Conservation (phyloP, 2,888 invertebrate genomes). For the Sminthurinus aureus region DNA sequence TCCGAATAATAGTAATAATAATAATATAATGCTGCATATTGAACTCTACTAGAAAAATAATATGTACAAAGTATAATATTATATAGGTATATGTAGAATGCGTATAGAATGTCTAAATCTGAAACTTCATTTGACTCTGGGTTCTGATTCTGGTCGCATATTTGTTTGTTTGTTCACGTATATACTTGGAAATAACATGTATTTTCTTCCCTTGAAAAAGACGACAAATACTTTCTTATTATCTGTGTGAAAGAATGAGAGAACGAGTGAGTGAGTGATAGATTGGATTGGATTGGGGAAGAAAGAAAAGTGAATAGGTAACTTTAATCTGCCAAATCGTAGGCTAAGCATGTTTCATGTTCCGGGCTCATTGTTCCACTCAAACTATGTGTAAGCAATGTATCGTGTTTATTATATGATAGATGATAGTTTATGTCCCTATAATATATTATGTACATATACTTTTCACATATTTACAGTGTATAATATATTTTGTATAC, state of each 20-base stretch:
- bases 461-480: background rate
- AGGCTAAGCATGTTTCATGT: conserved; percentile 57
- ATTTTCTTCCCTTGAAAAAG: background rate
- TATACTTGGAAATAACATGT: background rate
- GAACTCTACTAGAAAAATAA: no score
- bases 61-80: no score
- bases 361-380: conserved; percentile 39
- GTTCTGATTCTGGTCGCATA: background rate
- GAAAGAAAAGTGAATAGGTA: conserved; percentile 28
- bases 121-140: background rate
- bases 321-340: conserved; percentile 56
- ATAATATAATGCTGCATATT: no score
- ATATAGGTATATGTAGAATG: no score
- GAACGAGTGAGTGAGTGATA: conserved; percentile 22
- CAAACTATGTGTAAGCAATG: conserved; percentile 14
- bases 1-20: no score
- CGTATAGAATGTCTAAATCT: no score
- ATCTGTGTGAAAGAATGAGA: background rate
- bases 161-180: background rate
- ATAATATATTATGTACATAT: background rate
- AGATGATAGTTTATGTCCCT: no score
- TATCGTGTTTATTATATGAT: background rate
- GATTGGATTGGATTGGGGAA: conserved; percentile 5
- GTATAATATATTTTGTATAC: background rate
- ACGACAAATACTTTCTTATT: background rate